Conservation (phyloP, 2,888 invertebrate genomes). For the Aethes cnicana region DNA sequence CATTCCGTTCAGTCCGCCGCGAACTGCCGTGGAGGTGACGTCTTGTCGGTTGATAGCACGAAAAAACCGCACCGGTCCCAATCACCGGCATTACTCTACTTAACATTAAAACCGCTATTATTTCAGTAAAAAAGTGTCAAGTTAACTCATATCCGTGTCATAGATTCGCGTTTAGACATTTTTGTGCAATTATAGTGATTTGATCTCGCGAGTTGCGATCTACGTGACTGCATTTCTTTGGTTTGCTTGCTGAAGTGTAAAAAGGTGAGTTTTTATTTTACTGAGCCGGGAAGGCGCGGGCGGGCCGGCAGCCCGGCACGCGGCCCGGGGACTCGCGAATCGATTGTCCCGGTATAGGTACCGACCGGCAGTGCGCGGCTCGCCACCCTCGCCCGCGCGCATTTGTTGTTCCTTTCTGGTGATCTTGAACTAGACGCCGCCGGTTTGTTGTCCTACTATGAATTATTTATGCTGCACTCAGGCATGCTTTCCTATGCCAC, state of each 20-base stretch:
- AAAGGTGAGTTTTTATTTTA: slow-evolving; percentile 73
- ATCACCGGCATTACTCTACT: slow-evolving; percentile 52
- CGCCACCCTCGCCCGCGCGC: slow-evolving; percentile 64
- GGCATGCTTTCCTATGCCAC: slow-evolving; percentile 14
- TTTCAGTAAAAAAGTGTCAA: slow-evolving; percentile 57
- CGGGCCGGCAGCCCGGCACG: slow-evolving; percentile 55
- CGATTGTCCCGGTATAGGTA: slow-evolving; percentile 64
- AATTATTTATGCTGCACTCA: slow-evolving; percentile 53
- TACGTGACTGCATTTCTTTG: slow-evolving; percentile 70
- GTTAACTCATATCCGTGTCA: slow-evolving; percentile 66
- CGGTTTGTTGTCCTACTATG: slow-evolving; percentile 48
- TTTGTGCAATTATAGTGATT: slow-evolving; percentile 65
- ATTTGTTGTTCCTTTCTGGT: slow-evolving; percentile 54
- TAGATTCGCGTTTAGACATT: slow-evolving; percentile 50
- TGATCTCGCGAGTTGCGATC: slow-evolving; percentile 72
- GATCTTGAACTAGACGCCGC: slow-evolving; percentile 58
- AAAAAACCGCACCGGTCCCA: slow-evolving; percentile 52
- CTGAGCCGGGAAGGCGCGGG: slow-evolving; percentile 46
- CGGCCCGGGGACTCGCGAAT: slow-evolving; percentile 58
- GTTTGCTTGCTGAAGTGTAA: slow-evolving; percentile 70
- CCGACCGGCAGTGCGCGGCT: slow-evolving; percentile 24
- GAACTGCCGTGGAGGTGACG: slow-evolving; percentile 65
- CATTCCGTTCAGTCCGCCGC: slow-evolving; percentile 74
- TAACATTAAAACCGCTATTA: slow-evolving; percentile 43
- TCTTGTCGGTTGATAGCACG: slow-evolving; percentile 41